Conservation (phyloP, 2,113 vertebrate genomes). For the Martes martes region DNA sequence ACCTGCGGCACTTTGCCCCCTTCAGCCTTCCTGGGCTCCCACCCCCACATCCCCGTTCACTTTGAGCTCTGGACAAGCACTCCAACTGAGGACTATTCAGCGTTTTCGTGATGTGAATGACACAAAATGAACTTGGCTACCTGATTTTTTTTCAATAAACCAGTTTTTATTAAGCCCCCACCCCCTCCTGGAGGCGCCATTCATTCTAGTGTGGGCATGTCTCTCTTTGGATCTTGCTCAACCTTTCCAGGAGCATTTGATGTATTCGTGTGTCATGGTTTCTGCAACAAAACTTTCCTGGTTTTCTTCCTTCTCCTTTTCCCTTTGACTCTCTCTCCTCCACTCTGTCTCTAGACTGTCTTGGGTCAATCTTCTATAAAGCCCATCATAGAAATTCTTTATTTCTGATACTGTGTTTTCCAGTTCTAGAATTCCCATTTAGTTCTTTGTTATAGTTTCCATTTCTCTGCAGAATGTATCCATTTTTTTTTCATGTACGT, state of each 20-base stretch:
- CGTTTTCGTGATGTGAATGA: background rate
- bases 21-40: too few relatives aligned
- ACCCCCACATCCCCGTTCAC: rapidly evolving
- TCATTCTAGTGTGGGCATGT: background rate
- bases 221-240: background rate
- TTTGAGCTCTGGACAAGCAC: background rate
- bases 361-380: background rate
- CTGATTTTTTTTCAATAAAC: background rate
- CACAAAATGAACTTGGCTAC: background rate
- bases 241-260: background rate
- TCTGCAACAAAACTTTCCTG: too few relatives aligned
- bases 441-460: background rate
- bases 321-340: background rate
- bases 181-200: too few relatives aligned
- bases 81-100: background rate
- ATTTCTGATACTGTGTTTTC: background rate
- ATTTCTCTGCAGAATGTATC: background rate
- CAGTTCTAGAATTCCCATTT: background rate
- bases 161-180: background rate
- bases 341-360: background rate
- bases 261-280: background rate
- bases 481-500: background rate
- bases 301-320: background rate
- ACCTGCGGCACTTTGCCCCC: rapidly evolving
- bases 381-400: background rate